Evolutionary conservation across 2,888 invertebrate species (phyloP).

Genomic region (Drosophila mayaguana): DNA sequence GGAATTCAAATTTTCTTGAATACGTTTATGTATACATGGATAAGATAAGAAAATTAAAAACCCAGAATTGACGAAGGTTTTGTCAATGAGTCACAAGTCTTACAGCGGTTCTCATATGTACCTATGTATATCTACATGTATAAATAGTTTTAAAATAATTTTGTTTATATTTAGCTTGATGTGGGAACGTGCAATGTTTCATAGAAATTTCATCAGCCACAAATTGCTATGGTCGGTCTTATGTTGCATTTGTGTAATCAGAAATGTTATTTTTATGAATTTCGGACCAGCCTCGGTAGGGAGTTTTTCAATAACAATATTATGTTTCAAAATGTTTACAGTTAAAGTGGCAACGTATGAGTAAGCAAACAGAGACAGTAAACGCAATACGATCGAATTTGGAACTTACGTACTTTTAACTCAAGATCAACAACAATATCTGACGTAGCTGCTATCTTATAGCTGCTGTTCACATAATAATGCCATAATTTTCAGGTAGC

Average conservation of each 20-base stretch:
- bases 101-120: too few relatives aligned
- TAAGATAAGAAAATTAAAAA: constrained; percentile 7
- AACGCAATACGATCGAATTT: neutral
- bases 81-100: neutral
- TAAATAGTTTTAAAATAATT: neutral
- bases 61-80: neutral
- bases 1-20: neutral
- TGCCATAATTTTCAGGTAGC: neutral
- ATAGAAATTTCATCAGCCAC: constrained; percentile 60
- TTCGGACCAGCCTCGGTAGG: neutral
- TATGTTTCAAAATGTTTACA: constrained; percentile 18
- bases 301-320: constrained; percentile 1
- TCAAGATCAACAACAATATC: neutral
- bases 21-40: neutral
- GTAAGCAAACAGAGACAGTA: neutral
- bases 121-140: neutral
- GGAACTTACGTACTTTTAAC: neutral
- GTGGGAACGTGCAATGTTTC: constrained; percentile 27
- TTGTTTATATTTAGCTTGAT: constrained; percentile 52
- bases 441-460: constrained; percentile 8
- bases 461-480: constrained; percentile 11
- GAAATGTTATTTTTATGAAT: constrained; percentile 12
- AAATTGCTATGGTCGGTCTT: constrained; percentile 3
- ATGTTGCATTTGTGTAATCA: constrained; percentile 24
- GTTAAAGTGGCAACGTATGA: neutral